Evolutionary conservation across 2,113 vertebrate species (phyloP).

Genomic region (Pseudorhombus dupliciocellatus): DNA sequence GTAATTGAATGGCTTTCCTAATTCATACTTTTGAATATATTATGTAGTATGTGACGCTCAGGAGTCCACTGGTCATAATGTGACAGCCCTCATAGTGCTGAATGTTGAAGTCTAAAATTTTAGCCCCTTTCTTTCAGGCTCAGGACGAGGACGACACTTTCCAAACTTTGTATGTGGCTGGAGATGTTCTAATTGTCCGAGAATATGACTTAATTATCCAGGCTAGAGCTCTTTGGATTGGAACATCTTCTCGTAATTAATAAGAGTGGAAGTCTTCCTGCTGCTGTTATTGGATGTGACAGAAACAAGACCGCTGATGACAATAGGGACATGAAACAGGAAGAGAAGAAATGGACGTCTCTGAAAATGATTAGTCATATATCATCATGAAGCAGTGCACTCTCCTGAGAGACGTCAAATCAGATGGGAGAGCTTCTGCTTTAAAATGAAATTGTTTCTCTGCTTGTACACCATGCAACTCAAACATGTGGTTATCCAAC

Average conservation of each 20-base stretch:
- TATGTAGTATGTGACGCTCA: too few species aligned
- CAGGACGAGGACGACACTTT: background rate
- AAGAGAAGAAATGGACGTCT: conserved; percentile 21
- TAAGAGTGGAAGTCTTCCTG: conserved; percentile 77
- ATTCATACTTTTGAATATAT: too few species aligned
- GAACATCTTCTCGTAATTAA: conserved; percentile 85
- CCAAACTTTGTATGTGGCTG: background rate
- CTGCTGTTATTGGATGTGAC: conserved; percentile 83
- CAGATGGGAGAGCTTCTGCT: background rate
- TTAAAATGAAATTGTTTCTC: background rate
- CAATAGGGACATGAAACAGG: conserved; percentile 49
- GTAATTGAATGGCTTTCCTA: too few species aligned
- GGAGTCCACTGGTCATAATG: too few species aligned
- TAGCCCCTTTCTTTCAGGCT: too few species aligned
- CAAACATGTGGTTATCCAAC: background rate
- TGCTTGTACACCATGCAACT: background rate
- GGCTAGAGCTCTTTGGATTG: conserved; percentile 10
- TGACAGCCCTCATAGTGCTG: too few species aligned
- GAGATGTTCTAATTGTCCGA: background rate
- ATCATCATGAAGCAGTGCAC: background rate
- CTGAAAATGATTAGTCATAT: background rate
- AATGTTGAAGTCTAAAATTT: too few species aligned
- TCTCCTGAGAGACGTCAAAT: background rate
- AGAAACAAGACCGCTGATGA: conserved; percentile 74
- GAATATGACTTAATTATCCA: conserved; percentile 49